These are phyloP conservation scores for Aegotheles bennettii DNA, from an alignment of 2,113 vertebrate genomes.

Conservation along the genomic window DNA sequence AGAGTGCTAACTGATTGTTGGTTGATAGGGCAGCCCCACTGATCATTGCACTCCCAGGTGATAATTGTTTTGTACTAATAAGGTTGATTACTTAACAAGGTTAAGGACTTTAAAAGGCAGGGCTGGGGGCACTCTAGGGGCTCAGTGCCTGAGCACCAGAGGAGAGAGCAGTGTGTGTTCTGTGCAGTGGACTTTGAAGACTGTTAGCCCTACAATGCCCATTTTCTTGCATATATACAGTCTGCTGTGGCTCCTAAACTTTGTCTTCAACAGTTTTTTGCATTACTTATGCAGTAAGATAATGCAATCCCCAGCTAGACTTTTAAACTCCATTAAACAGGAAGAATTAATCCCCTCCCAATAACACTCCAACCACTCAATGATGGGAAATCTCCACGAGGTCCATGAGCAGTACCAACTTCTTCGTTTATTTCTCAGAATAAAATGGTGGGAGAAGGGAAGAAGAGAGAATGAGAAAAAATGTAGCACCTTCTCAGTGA, in stretches of 20 bases:
- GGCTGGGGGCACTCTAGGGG: too few relatives aligned
- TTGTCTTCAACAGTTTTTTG: background rate
- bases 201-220: too few relatives aligned
- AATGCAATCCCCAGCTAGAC: background rate
- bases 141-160: too few relatives aligned
- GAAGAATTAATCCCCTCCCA: background rate
- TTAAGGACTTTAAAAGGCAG: too few relatives aligned
- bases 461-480: background rate
- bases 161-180: too few relatives aligned
- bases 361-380: background rate
- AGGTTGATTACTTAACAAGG: too few relatives aligned
- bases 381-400: background rate
- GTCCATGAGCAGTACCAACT: background rate
- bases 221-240: background rate
- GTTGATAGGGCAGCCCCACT: too few relatives aligned
- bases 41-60: too few relatives aligned
- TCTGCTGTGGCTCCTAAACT: background rate
- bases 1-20: too few relatives aligned
- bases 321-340: background rate
- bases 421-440: background rate
- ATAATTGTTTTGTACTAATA: too few relatives aligned
- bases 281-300: background rate
- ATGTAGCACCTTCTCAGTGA: background rate
- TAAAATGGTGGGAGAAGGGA: background rate
- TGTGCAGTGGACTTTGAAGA: too few relatives aligned